Evolutionary conservation across 2,888 invertebrate genomes (phyloP).

Genomic region (Aproaerema taeniolella): DNA sequence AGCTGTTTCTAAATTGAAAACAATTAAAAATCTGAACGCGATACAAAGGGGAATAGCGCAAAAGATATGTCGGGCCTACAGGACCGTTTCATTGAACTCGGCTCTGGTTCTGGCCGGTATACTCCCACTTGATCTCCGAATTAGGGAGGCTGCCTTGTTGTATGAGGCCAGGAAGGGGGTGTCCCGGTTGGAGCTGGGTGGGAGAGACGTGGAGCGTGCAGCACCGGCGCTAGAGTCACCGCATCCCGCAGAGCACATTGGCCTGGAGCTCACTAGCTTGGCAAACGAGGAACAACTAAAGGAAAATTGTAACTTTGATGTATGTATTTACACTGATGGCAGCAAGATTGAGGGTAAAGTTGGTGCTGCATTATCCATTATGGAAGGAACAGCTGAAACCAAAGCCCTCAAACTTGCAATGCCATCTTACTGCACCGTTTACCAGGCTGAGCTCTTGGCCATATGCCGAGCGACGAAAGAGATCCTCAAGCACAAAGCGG

Average conservation of each 20-base stretch:
- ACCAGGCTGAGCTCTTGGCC: neutral
- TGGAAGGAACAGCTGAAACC: neutral
- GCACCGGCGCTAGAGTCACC: neutral
- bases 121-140: constrained; percentile 10
- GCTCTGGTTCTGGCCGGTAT: constrained; percentile 6
- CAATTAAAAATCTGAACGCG: neutral
- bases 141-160: constrained; percentile 1
- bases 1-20: neutral
- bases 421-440: neutral
- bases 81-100: constrained; percentile 5
- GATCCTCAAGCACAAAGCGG: neutral
- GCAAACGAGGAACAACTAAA: neutral
- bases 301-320: neutral
- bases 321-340: neutral
- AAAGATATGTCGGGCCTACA: constrained; percentile 1
- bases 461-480: neutral
- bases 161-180: constrained; percentile 2
- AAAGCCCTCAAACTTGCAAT: constrained; percentile 2
- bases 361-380: neutral
- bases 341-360: neutral
- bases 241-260: neutral
- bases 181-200: neutral
- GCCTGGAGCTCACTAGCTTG: neutral
- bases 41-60: neutral
- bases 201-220: neutral